Evolutionary conservation across 2,797 vertebrate genomes (phyloP).

Genomic region (Borostomias antarcticus): DNA sequence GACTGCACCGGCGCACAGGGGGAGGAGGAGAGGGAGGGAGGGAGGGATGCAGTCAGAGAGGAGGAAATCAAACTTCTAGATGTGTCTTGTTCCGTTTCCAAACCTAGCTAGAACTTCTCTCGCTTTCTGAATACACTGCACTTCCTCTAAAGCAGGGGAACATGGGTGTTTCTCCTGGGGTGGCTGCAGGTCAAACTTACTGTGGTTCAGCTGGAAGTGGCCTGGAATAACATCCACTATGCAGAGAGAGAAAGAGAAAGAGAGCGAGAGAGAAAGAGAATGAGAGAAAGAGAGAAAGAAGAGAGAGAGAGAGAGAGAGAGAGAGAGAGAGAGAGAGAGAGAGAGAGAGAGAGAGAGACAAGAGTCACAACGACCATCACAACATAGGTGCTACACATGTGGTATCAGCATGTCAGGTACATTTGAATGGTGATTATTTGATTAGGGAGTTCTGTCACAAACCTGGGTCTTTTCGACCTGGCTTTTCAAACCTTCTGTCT

Average conservation of each 20-base stretch:
- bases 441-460: constrained; percentile 54
- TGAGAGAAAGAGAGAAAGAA: constrained; percentile 27
- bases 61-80: too few species aligned
- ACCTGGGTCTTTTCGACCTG: constrained; percentile 98
- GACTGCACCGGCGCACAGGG: constrained; percentile 68
- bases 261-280: constrained; percentile 2
- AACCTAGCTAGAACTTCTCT: not conserved
- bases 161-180: not conserved
- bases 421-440: constrained; percentile 19
- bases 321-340: too few species aligned
- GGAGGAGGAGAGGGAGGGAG: not conserved
- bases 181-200: constrained; percentile 62
- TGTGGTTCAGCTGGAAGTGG: constrained; percentile 81
- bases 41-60: not conserved
- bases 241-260: constrained; percentile 16
- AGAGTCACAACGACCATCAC: too few species aligned
- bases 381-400: not conserved
- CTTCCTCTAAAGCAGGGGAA: constrained; percentile 3
- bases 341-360: too few species aligned
- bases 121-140: not conserved
- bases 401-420: not conserved
- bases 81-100: too few species aligned
- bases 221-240: constrained; percentile 68
- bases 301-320: constrained; percentile 9
- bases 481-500: constrained; percentile 98